Evolutionary conservation across 2,888 invertebrate genomes (phyloP), one percentile per base, ranked within the genome.

Genomic region (Tenthredo notha): DNA sequence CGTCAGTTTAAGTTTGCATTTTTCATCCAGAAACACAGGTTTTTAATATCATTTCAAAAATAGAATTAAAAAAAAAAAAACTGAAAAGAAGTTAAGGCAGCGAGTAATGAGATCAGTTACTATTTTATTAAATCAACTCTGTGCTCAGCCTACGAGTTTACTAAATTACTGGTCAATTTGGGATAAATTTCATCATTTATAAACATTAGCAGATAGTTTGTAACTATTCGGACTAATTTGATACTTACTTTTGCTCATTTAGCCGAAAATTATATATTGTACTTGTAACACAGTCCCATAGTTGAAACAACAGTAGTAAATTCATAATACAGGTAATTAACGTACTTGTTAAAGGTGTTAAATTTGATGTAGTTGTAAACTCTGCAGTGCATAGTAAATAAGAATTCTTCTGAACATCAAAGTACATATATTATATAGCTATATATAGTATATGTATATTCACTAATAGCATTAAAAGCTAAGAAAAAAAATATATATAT

Each of bases 281-380:
- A 1, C 15, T 74, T n/a, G 43, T 18, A 43, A 74, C 25, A 74
- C 74, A 43, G 21, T 40, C 21, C 10, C 21, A 74, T 43, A 40
- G 12, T 10, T 74, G 9, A 43, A 21, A 74, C 7, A 74, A 74
- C 12, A 25, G 21, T 21, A 21, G 4, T 43, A 74, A 21, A 74
- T 43, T 74, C 6, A 74, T 21, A 21, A 12, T 4, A 43, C 74
- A 74, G 10, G 6, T 29, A 74, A 25, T 43, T n/a, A 5, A 43
- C 21, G 1, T 40, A 74, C 37, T 15, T 74, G 10, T 9, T 29
- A 50, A 50, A 90, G 88, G 86, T 86, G 87, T 90, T 89, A 87
- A 65, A 86, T 87, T 91, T 88, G 89, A 91, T 92, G 92, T 92
- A 92, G 92, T 92, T 54, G 91, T 88, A 88, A 90, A 90, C 88